Evolutionary conservation across 2,888 invertebrate species (phyloP).

Genomic region (Palloptera scutellata): DNA sequence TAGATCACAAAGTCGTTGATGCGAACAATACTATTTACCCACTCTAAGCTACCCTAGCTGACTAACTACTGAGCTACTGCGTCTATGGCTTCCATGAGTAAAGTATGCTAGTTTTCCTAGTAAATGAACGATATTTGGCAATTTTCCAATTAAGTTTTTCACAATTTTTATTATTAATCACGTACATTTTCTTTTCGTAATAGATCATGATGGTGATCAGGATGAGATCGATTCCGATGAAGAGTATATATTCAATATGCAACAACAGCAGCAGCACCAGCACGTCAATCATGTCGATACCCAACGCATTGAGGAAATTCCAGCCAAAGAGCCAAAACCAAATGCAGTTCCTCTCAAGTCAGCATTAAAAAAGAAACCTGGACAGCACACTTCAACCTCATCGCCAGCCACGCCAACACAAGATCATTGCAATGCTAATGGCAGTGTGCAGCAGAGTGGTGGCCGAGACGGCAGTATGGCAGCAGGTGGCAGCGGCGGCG

Average conservation of each 20-base stretch:
- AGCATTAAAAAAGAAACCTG: constrained; percentile 83
- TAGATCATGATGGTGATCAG: constrained; percentile 68
- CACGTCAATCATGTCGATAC: constrained; percentile 79
- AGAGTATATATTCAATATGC: constrained; percentile 69
- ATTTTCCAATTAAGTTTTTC: no score
- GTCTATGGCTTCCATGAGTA: no score
- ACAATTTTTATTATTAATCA: background rate
- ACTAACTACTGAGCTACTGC: no score
- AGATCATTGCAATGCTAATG: constrained; percentile 65
- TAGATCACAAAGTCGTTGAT: no score
- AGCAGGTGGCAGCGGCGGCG: constrained; percentile 36
- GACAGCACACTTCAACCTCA: constrained; percentile 53
- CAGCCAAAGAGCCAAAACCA: constrained; percentile 90
- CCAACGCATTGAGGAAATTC: constrained; percentile 87
- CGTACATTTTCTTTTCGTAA: no score
- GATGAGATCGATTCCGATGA: constrained; percentile 74
- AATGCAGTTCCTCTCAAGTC: constrained; percentile 92
- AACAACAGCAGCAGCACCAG: constrained; percentile 69
- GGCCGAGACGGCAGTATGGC: constrained; percentile 37
- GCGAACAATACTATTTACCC: no score
- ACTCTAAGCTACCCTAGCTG: no score
- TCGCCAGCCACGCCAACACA: constrained; percentile 77
- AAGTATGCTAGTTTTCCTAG: background rate
- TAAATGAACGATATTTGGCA: background rate
- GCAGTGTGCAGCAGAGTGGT: constrained; percentile 41